Evolutionary conservation across 2,888 invertebrate species (phyloP).

Genomic region (Diarsia mendica): DNA sequence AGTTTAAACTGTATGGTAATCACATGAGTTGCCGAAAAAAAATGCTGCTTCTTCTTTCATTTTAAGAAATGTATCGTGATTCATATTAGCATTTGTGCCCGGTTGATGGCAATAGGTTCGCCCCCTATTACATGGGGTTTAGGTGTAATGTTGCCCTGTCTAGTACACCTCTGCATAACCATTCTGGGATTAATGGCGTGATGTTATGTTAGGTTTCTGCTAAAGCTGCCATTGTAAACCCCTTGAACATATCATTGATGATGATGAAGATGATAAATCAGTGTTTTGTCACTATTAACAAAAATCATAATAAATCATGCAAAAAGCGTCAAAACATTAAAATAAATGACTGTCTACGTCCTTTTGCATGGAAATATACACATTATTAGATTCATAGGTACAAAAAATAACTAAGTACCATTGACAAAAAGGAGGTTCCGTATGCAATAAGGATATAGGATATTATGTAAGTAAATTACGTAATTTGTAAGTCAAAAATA

Average conservation of each 20-base stretch:
- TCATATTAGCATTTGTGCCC: no score
- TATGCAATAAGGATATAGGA: slow-evolving; percentile 10
- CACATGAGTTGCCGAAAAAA: not conserved
- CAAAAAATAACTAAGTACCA: slow-evolving; percentile 1
- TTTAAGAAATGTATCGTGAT: no score
- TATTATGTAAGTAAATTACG: not conserved
- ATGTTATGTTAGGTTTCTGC: no score
- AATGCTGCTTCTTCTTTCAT: not conserved
- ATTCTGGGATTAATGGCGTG: no score
- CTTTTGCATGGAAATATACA: slow-evolving; percentile 24
- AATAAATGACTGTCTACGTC: slow-evolving; percentile 9
- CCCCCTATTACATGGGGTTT: no score
- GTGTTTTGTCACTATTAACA: not conserved
- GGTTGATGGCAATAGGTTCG: no score
- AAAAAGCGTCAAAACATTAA: slow-evolving; percentile 13
- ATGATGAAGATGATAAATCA: not conserved
- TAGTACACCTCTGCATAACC: no score
- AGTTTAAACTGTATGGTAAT: not conserved
- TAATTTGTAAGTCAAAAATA: slow-evolving; percentile 3
- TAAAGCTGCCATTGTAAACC: no score
- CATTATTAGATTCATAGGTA: slow-evolving; percentile 20
- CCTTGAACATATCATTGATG: no score
- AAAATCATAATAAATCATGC: not conserved
- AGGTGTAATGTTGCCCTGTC: no score
- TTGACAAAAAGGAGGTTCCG: slow-evolving; percentile 28